Percentiles rank a stretch among this genome's conserved stretches.
These are phyloP conservation scores for Metallyticus violacea DNA, from an alignment of 2,888 invertebrate species.

Conservation along the genomic window DNA sequence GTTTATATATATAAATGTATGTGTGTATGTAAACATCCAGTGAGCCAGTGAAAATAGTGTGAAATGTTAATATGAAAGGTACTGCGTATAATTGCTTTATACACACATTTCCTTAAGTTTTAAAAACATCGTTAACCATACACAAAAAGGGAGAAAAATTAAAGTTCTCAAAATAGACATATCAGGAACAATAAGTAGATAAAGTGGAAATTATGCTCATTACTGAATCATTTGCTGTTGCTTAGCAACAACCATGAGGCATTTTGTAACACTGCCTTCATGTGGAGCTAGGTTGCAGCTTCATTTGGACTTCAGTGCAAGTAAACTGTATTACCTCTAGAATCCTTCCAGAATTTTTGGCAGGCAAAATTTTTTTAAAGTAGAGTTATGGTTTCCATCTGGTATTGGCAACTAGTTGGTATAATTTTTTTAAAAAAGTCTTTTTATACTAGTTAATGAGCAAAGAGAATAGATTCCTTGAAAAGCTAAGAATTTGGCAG, in stretches of 20 bases:
- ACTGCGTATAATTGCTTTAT: slow-evolving; percentile 10
- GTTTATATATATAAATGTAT: background rate
- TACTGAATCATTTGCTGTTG: background rate
- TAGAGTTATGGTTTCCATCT: background rate
- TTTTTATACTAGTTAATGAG: background rate
- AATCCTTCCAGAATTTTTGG: background rate
- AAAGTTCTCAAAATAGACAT: background rate
- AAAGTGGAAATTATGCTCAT: background rate
- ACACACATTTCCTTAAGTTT: background rate
- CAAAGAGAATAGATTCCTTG: background rate
- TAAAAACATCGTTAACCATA: background rate
- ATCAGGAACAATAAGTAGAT: background rate
- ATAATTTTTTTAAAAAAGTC: background rate
- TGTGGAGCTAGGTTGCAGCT: background rate
- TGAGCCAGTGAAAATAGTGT: background rate
- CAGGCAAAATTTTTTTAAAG: background rate
- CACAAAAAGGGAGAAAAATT: background rate
- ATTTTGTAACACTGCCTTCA: background rate
- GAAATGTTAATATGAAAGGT: background rate
- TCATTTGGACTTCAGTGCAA: background rate
- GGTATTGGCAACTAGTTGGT: too few species aligned
- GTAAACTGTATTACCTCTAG: background rate
- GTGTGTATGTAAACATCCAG: background rate
- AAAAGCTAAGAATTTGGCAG: too few species aligned
- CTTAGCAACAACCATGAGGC: background rate